These are phyloP conservation scores for Danio jaintianensis DNA, from an alignment of 2,797 vertebrate species.

Conservation along the genomic window DNA sequence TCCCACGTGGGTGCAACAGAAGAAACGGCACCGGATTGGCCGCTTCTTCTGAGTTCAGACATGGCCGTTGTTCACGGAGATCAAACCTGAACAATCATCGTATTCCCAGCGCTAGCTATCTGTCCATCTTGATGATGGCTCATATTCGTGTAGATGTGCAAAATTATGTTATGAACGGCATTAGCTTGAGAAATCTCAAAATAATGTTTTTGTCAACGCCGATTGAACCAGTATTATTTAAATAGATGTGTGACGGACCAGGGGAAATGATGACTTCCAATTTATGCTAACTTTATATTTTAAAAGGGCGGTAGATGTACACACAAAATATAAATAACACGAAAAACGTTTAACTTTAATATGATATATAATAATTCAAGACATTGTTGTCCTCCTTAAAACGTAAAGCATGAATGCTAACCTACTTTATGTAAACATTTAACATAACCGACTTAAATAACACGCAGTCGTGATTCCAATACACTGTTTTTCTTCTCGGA, in stretches of 20 bases:
- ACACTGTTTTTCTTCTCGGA: neutral
- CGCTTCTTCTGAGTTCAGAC: conserved; percentile 73
- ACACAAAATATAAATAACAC: neutral
- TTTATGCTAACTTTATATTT: no score
- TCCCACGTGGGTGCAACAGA: conserved; percentile 81
- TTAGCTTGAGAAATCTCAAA: neutral
- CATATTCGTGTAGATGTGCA: conserved; percentile 62
- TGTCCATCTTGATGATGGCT: conserved; percentile 66
- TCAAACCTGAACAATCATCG: conserved; percentile 80
- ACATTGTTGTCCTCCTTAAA: neutral
- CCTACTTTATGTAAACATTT: neutral
- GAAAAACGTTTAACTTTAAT: neutral
- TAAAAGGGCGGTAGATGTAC: neutral
- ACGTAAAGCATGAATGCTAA: neutral
- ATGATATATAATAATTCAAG: neutral
- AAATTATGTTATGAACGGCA: conserved; percentile 14
- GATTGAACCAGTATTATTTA: neutral
- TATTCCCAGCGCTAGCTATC: conserved; percentile 65
- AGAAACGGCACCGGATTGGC: conserved; percentile 75
- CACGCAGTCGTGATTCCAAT: neutral
- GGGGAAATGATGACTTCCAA: neutral
- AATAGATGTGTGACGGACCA: neutral
- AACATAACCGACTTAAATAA: neutral
- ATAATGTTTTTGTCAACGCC: neutral
- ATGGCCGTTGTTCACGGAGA: conserved; percentile 79